A percentile compares a stretch with the other conserved stretches of the same genome.
phyloP scores from a whole-genome alignment of 2,888 invertebrate species.

The Drosophila silvestris region DNA sequence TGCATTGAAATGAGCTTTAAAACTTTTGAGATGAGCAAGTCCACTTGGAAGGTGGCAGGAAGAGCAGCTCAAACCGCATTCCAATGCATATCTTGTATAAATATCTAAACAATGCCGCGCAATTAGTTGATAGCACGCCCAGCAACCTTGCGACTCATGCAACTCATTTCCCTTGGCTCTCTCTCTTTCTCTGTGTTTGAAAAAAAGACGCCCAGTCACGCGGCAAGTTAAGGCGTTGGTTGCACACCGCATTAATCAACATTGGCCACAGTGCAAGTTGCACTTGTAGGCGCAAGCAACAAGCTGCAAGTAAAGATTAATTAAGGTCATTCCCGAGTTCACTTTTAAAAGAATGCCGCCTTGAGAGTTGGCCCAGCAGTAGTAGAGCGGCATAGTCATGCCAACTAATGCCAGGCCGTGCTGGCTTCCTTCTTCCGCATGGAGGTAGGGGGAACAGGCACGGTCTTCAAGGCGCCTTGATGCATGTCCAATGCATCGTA shows the following conservation, averaged over 20 bases:
- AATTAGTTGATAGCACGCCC: constrained; percentile 67
- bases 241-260: constrained; percentile 67
- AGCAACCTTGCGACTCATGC: constrained; percentile 46
- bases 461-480: constrained; percentile 72
- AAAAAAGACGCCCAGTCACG: constrained; percentile 72
- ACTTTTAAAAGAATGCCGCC: constrained; percentile 68
- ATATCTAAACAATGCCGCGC: constrained; percentile 58
- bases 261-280: constrained; percentile 64
- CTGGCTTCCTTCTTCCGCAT: constrained; percentile 37
- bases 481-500: constrained; percentile 82
- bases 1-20: constrained; percentile 56
- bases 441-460: background rate
- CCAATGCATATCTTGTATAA: constrained; percentile 44
- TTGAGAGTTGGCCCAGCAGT: constrained; percentile 7
- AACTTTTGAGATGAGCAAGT: constrained; percentile 28
- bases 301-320: constrained; percentile 62
- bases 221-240: constrained; percentile 46
- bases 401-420: constrained; percentile 47
- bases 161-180: constrained; percentile 66
- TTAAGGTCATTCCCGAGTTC: constrained; percentile 71
- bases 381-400: constrained; percentile 52
- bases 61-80: constrained; percentile 35
- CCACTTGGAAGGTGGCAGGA: constrained; percentile 14
- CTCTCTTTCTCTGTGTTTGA: background rate
- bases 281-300: constrained; percentile 28